These are phyloP conservation scores for Acestrorhynchus altus DNA, from an alignment of 2,797 vertebrate genomes.

Conservation along the genomic window DNA sequence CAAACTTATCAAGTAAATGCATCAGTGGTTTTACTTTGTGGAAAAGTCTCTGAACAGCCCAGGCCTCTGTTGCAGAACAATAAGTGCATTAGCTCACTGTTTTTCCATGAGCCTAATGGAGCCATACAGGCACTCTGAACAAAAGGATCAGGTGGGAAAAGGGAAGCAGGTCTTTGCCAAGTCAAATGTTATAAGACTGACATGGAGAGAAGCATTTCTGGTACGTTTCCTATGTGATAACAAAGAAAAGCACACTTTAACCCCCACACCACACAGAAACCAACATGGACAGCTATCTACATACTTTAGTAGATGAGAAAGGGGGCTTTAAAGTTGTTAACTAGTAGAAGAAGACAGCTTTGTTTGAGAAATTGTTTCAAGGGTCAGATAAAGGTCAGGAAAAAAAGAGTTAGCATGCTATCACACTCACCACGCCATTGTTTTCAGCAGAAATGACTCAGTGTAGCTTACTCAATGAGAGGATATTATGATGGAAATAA, in stretches of 20 bases:
- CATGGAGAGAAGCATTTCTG: slow-evolving; percentile 36
- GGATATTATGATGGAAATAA: slow-evolving; percentile 51
- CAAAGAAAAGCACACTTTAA: slow-evolving; percentile 65
- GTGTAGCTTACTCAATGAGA: slow-evolving; percentile 29
- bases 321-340: background rate
- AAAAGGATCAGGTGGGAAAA: slow-evolving; percentile 71
- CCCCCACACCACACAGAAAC: slow-evolving; percentile 47
- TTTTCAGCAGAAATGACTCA: slow-evolving; percentile 46
- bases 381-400: slow-evolving; percentile 23
- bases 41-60: background rate
- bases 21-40: background rate
- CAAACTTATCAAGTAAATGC: background rate
- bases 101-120: slow-evolving; percentile 44
- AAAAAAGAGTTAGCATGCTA: slow-evolving; percentile 4
- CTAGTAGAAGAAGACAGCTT: background rate
- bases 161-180: slow-evolving; percentile 65
- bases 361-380: background rate
- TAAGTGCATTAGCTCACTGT: slow-evolving; percentile 33
- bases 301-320: slow-evolving; percentile 21
- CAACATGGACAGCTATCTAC: too few species aligned
- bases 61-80: slow-evolving; percentile 39
- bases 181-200: slow-evolving; percentile 63
- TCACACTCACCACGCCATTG: slow-evolving; percentile 26
- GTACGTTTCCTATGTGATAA: slow-evolving; percentile 45
- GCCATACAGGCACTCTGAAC: slow-evolving; percentile 59